Percentiles rank a stretch among this genome's conserved stretches.
Evolutionary conservation across 92 coral and sea anemone species (phyloP).

Genomic region (Porites lobata): DNA sequence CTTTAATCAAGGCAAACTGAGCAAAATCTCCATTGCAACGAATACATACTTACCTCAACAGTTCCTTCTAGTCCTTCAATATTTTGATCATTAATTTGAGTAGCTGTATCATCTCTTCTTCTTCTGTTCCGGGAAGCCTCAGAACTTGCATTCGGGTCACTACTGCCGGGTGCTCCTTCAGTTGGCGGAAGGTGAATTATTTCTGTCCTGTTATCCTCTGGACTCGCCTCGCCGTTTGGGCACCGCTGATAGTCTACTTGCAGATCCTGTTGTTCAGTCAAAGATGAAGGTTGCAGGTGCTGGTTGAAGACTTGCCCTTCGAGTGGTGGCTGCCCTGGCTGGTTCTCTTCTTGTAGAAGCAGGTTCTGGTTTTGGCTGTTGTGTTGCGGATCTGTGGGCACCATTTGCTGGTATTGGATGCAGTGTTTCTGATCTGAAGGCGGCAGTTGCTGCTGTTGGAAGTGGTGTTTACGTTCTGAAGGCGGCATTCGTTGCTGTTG

Average conservation of each 20-base stretch:
- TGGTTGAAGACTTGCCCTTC: not conserved
- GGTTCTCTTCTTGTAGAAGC: not conserved
- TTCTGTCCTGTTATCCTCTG: no score
- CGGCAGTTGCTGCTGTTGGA: not conserved
- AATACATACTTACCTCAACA: no score
- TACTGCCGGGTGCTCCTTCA: no score
- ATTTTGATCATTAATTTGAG: no score
- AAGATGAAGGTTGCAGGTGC: not conserved
- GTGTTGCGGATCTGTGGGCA: not conserved
- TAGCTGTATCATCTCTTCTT: no score
- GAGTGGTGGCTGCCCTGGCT: not conserved
- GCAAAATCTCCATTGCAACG: no score
- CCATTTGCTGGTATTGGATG: not conserved
- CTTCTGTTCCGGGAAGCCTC: no score
- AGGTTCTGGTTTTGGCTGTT: not conserved
- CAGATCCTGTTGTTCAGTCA: not conserved
- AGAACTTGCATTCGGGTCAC: no score
- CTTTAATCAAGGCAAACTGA: no score
- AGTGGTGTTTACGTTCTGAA: not conserved
- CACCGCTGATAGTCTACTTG: not conserved
- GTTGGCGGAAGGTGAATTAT: no score
- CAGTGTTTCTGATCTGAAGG: not conserved
- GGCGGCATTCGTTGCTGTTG: not conserved
- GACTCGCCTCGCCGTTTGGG: not conserved
- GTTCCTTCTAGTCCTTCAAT: no score